Conservation (phyloP, 2,113 vertebrate genomes). For the Barnardius zonarius region DNA sequence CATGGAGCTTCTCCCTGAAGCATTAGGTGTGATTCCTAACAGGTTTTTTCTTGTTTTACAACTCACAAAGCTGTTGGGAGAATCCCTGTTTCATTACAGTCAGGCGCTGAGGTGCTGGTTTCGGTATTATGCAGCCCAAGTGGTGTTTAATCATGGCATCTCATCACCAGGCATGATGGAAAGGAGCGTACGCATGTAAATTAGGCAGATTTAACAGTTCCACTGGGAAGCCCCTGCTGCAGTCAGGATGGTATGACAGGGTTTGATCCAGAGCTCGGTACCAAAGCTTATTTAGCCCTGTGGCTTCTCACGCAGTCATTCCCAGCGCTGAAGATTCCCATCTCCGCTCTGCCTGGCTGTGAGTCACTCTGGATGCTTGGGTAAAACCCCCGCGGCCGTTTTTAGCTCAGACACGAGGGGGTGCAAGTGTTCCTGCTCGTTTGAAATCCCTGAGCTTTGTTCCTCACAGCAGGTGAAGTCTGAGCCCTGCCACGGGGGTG, state of each 20-base stretch:
- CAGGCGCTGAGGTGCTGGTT: neutral
- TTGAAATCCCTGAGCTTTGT: neutral
- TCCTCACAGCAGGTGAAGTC: neutral
- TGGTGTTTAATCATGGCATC: neutral
- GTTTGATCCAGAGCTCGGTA: neutral
- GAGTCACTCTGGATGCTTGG: neutral
- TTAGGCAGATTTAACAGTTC: neutral
- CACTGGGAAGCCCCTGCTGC: neutral
- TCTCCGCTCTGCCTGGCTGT: neutral
- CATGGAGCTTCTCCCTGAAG: neutral
- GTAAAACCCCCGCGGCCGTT: neutral
- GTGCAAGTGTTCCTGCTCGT: neutral
- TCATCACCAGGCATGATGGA: neutral
- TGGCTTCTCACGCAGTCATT: neutral
- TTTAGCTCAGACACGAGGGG: neutral
- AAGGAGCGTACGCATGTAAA: neutral
- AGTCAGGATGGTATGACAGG: neutral
- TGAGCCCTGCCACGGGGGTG: neutral
- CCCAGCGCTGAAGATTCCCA: neutral
- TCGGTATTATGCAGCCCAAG: neutral
- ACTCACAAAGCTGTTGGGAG: neutral
- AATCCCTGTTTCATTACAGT: neutral
- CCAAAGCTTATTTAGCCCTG: neutral
- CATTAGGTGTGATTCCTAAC: neutral
- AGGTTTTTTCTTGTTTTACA: neutral